A percentile compares a stretch with the other conserved stretches of the same genome.
phyloP scores from a whole-genome alignment of 1,140 invertebrate species.

The Leptopilina boulardi region DNA sequence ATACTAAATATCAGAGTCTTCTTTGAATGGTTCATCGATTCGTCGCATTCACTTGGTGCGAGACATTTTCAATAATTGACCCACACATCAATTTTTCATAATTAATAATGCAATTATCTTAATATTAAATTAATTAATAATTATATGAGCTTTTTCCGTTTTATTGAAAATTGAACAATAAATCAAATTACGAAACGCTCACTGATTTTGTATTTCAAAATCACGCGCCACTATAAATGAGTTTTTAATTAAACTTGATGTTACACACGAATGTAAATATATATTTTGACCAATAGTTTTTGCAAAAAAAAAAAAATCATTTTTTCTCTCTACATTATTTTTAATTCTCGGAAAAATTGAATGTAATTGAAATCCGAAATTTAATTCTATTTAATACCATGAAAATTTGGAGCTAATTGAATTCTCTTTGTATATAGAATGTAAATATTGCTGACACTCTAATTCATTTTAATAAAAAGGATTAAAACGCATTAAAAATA shows the following conservation, averaged over 20 bases:
- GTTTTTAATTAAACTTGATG: not conserved
- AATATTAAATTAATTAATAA: not conserved
- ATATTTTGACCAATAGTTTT: no score
- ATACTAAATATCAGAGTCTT: constrained; percentile 66
- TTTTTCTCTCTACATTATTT: no score
- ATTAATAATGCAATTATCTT: constrained; percentile 12
- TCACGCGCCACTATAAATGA: not conserved
- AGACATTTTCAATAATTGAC: not conserved
- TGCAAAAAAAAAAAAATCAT: no score
- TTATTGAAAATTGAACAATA: not conserved
- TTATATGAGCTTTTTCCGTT: not conserved
- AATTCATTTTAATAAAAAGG: no score
- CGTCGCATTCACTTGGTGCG: constrained; percentile 44
- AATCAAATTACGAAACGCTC: not conserved
- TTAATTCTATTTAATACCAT: no score
- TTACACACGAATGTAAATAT: no score
- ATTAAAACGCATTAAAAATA: no score
- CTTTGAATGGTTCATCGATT: constrained; percentile 56
- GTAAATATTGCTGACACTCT: no score
- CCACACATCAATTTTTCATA: not conserved
- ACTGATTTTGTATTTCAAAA: not conserved
- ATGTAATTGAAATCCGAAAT: no score
- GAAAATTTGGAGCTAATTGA: no score
- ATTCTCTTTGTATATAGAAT: no score
- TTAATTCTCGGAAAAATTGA: no score